These are phyloP conservation scores for Eurystomus glaucurus DNA, from an alignment of 2,797 vertebrate genomes.

Conservation along the genomic window DNA sequence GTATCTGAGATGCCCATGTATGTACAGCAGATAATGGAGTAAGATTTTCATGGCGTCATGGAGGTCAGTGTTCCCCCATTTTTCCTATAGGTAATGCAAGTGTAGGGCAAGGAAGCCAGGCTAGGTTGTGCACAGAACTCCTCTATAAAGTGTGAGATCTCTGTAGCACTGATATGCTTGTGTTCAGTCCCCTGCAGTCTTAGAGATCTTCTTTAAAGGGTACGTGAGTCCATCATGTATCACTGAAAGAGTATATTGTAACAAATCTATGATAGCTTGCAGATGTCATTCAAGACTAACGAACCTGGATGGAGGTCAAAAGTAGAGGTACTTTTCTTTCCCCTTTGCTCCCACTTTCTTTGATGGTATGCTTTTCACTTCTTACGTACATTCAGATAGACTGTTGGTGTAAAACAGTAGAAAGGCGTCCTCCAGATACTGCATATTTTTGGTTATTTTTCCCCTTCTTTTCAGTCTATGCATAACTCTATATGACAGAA, in stretches of 20 bases:
- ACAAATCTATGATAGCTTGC: neutral
- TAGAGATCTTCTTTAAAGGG: neutral
- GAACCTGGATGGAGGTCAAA: neutral
- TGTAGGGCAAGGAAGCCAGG: neutral
- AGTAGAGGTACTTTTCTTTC: neutral
- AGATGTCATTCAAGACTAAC: neutral
- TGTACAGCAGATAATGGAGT: no score
- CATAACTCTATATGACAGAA: neutral
- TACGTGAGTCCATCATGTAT: neutral
- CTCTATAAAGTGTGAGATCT: neutral
- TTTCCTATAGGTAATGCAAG: neutral
- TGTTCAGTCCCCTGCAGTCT: neutral
- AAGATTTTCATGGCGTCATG: neutral
- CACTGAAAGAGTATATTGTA: neutral
- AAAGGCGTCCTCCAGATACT: neutral
- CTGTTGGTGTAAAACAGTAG: neutral
- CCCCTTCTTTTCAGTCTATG: neutral
- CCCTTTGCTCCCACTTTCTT: neutral
- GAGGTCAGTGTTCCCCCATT: neutral
- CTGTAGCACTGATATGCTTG: neutral
- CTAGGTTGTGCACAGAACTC: neutral
- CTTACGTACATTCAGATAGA: neutral
- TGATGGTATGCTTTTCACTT: neutral
- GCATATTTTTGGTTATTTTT: neutral
- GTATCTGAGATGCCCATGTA: neutral